Percentiles rank a stretch among this genome's conserved stretches.
Conservation (phyloP, 2,797 vertebrate species). For the Coccyzus lansbergi region DNA sequence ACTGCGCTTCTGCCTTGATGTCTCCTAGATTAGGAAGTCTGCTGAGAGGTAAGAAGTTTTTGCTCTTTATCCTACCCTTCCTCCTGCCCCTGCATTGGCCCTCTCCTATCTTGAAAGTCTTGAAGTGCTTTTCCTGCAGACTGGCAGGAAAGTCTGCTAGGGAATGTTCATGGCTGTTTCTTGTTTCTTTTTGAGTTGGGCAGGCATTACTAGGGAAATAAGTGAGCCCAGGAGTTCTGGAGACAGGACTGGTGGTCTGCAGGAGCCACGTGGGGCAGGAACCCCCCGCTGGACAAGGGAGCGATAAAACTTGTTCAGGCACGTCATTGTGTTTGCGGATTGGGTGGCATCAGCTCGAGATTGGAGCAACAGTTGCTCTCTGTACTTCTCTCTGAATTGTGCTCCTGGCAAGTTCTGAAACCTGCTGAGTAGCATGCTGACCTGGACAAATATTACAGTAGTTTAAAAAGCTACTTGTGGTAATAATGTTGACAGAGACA, state of each 20-base stretch:
- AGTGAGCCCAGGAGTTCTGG: not conserved
- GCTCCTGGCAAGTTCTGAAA: not conserved
- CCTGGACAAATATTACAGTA: not conserved
- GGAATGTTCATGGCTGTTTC: not conserved
- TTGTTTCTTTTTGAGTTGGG: not conserved
- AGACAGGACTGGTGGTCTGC: not conserved
- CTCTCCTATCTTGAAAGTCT: not conserved
- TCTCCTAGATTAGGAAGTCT: not conserved
- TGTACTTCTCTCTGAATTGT: not conserved
- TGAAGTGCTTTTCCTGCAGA: not conserved
- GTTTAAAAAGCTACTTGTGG: not conserved
- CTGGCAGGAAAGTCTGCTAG: not conserved
- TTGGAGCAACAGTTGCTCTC: not conserved
- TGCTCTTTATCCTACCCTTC: not conserved
- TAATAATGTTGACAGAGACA: not conserved
- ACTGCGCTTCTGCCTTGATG: not conserved
- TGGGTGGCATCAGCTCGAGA: not conserved
- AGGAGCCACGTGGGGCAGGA: not conserved
- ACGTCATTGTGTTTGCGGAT: not conserved
- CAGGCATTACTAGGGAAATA: not conserved
- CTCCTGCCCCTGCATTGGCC: not conserved
- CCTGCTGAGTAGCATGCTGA: slow-evolving; percentile 8
- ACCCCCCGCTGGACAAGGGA: accelerated
- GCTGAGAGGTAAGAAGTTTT: not conserved
- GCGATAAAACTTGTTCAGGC: not conserved